phyloP scores from a whole-genome alignment of 2,113 vertebrate genomes.

The Ciconia stormi region DNA sequence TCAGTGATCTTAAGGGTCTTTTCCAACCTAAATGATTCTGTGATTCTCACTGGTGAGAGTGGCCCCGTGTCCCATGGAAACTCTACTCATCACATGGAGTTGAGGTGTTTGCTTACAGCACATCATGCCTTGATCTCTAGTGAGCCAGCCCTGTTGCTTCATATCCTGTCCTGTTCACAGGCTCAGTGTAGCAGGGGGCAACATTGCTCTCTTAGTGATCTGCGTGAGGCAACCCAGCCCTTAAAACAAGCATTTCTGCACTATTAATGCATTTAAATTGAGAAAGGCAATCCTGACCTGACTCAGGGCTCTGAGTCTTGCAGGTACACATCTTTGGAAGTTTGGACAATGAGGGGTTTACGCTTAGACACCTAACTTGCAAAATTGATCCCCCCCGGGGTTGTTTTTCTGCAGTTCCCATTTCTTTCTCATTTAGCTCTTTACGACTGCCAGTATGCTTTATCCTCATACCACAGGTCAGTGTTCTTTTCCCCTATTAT shows the following conservation, averaged over 20 bases:
- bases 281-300: neutral
- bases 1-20: neutral
- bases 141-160: neutral
- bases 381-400: neutral
- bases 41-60: neutral
- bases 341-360: neutral
- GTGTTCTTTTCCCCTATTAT: neutral
- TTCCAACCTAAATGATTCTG: neutral
- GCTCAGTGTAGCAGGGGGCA: neutral
- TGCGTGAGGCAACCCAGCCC: neutral
- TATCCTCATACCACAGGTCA: neutral
- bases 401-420: neutral
- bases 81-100: neutral
- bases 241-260: neutral
- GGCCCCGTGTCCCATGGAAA: neutral
- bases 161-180: neutral
- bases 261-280: neutral
- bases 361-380: neutral
- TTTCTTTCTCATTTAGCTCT: neutral
- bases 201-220: neutral
- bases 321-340: neutral
- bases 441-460: neutral
- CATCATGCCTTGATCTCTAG: neutral
- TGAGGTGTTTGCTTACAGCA: neutral
- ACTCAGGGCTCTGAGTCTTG: neutral